Conservation (phyloP, 2,113 vertebrate species). For the Buteo buteo region DNA sequence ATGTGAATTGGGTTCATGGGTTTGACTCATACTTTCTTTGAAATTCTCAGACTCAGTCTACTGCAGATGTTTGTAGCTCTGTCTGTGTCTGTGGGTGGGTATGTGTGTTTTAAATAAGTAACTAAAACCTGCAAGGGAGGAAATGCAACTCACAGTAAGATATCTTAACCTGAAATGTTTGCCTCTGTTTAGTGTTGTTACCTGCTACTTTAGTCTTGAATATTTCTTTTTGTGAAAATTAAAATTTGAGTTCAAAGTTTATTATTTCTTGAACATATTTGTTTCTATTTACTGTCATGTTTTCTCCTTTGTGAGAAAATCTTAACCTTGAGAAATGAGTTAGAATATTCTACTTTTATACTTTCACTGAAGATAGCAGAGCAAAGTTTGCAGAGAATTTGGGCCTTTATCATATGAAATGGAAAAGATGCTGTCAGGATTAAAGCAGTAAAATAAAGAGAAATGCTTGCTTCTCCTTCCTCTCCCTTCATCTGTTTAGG, state of each 20-base stretch:
- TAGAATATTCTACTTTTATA: neutral
- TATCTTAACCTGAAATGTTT: neutral
- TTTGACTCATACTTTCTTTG: neutral
- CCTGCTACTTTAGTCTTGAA: neutral
- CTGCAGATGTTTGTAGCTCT: neutral
- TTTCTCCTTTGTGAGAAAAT: neutral
- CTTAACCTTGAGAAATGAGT: neutral
- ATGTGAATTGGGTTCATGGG: neutral
- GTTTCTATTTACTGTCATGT: neutral
- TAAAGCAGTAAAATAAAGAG: constrained; percentile 3
- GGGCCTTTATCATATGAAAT: neutral
- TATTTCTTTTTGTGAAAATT: neutral
- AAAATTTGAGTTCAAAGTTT: neutral
- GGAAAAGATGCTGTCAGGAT: neutral
- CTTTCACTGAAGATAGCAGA: neutral
- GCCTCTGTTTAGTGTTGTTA: neutral
- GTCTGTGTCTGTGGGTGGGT: neutral
- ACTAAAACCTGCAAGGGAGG: neutral
- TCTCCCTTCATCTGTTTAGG: neutral
- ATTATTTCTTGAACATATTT: neutral
- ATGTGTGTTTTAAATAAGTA: neutral
- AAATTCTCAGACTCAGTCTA: neutral
- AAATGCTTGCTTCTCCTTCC: neutral
- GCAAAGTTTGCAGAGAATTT: neutral
- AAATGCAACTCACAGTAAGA: neutral